phyloP scores from a whole-genome alignment of 35 echinoderm and acorn worm genomes.

The Apostichopus parvimensis region DNA sequence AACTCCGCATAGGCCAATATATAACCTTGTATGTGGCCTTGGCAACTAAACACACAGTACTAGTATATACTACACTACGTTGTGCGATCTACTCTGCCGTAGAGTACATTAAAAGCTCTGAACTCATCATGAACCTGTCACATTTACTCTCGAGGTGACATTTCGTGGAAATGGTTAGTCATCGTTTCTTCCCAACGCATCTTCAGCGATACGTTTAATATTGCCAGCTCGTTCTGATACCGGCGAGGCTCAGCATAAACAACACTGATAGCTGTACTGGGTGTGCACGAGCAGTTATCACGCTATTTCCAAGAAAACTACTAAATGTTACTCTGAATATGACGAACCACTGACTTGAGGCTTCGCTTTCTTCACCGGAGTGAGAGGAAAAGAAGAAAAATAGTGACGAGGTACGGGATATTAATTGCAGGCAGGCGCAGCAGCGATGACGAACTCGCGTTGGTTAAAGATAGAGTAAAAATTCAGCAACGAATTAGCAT shows the following conservation, averaged over 20 bases:
- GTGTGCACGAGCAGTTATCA: background rate
- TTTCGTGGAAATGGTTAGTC: background rate
- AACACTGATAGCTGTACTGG: too few relatives aligned
- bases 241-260: too few relatives aligned
- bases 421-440: background rate
- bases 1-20: too few relatives aligned
- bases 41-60: too few relatives aligned
- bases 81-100: background rate
- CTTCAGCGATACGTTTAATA: background rate
- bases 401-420: background rate
- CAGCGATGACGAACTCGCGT: background rate
- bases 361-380: background rate
- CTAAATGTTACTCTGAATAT: slow-evolving; percentile 32
- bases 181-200: background rate
- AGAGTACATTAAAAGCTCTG: background rate
- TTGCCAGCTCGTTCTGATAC: background rate
- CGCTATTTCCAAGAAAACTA: slow-evolving; percentile 15
- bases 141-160: background rate
- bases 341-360: slow-evolving; percentile 23
- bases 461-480: too few relatives aligned
- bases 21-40: too few relatives aligned
- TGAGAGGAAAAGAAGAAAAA: background rate
- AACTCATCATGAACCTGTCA: background rate
- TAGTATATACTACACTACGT: too few relatives aligned
- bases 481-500: too few relatives aligned